These are phyloP conservation scores for Xanthorhoe designata DNA, from an alignment of 2,888 invertebrate species.

Conservation along the genomic window DNA sequence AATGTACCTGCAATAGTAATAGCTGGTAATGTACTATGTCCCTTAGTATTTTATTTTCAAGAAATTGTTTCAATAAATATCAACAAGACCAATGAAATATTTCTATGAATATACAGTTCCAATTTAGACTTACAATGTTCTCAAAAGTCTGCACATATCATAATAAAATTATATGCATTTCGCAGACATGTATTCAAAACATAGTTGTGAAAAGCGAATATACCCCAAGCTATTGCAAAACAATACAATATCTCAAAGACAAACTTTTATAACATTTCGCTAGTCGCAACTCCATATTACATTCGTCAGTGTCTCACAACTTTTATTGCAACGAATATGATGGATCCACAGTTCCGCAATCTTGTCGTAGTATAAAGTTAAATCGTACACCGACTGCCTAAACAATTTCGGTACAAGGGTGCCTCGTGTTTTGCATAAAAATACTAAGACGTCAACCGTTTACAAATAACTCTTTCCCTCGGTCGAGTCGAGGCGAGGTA, in stretches of 20 bases:
- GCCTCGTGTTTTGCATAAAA: constrained; percentile 76
- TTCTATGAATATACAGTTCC: neutral
- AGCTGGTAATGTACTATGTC: too few species aligned
- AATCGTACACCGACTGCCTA: constrained; percentile 70
- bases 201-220: constrained; percentile 51
- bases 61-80: neutral
- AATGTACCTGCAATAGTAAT: neutral
- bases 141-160: constrained; percentile 4
- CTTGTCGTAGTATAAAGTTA: constrained; percentile 66
- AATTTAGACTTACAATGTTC: neutral
- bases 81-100: neutral
- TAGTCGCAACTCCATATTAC: constrained; percentile 68
- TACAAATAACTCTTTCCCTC: constrained; percentile 79
- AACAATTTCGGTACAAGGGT: constrained; percentile 78
- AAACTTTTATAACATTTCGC: constrained; percentile 65
- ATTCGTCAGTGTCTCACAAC: constrained; percentile 81
- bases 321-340: constrained; percentile 79
- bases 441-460: constrained; percentile 79
- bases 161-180: constrained; percentile 21
- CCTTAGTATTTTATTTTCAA: neutral
- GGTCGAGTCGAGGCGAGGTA: constrained; percentile 65
- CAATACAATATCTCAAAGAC: constrained; percentile 64
- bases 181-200: constrained; percentile 41
- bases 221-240: constrained; percentile 60
- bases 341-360: constrained; percentile 68